Base-by-base conservation (phyloP, 2,888 invertebrate genomes). In the Drosophila longiperda region DNA sequence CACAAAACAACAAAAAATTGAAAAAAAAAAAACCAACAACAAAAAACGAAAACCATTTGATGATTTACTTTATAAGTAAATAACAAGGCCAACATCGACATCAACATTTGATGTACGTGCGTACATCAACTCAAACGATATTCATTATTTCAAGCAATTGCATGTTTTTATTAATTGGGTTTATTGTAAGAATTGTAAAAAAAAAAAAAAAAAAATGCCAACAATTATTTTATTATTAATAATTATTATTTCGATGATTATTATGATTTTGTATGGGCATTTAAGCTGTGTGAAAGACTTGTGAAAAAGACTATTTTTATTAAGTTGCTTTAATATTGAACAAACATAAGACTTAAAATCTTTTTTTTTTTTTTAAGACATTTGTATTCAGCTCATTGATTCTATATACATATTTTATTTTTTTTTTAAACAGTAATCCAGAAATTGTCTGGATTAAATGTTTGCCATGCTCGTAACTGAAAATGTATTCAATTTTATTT, bases 391-490 rank as follows among this genome's bases (percentile, higher is more conserved):
- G 33, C 50, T 62, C 26, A 26, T 38, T 20, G 6, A 29, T 29
- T 15, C 20, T 15, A 45, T 15, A 45, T 45, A 1, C 0, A 11
- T 38, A 7, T 20, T 34, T 20, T 26, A 48, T 33, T 29, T 26
- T 4, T 33, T 53, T 54, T 65, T 49, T n/a, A n/a, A n/a, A n/a
- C n/a, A n/a, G n/a, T n/a, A n/a, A n/a, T n/a, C n/a, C n/a, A n/a
- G 45, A 45, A 12, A 23, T 7, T 60, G 62, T 74, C 66, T 66
- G 40, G 55, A 69, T 67, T 65, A 65, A 65, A 80, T 66, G 67
- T 76, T 78, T 80, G 78, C 78, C 78, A 79, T 78, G 80, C 9
- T 65, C 55, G 45, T 80, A 45, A 52, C 32, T 48, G 38, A 15
- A 52, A 59, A 73, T 72, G 33, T 72, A 50, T 72, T 57, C n/a